Base-by-base conservation (phyloP, 1,140 invertebrate species). In the Hetaerina americana region DNA sequence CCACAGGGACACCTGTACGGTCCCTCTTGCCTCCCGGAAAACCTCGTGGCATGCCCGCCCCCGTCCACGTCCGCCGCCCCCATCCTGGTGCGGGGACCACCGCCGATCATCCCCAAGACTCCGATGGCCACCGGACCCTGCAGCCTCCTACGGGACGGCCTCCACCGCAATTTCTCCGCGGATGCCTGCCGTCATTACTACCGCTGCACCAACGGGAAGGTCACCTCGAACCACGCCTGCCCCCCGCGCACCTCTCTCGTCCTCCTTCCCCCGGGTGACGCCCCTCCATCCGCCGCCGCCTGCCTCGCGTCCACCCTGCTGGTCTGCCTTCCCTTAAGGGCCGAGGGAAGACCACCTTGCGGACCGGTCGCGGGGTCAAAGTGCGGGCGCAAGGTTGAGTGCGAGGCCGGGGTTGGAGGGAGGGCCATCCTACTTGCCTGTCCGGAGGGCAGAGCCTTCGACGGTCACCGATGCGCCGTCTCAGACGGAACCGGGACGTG, bases 1-100 rank as follows among this genome's bases (percentile, higher is more conserved):
- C 81, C 83, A 26, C 76, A 78, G 0, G 82, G 82, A 5, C 76
- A 80, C 24, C 71, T 83, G 27, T 85, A 84, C 74, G 27, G 79
- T 79, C 5, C 78, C 76, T 6, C 2, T 3, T 57, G 40, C 40
- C 40, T 57, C 22, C 40, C 40, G 1, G 15, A 12, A 3, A 12
- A 57, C 22, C 40, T 57, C 78, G 79, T 0, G 84, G 83, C 73
- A 80, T 81, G 71, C 77, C 79, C 0, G 79, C 79, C 0, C 74
- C 76, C 1, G 77, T 76, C 12, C 79, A 79, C 8, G 72, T 74
- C 12, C 84, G 83, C 72, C 81, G 40, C 22, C 2, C 22, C 40
- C 40, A 57, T 57, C 22, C 22, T 57, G 40, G 22, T 57, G 2
- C 15, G 40, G 22, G 40, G 40, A 57, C 15, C 15, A 12, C 15